phyloP scores from a whole-genome alignment of 2,888 invertebrate genomes.

The Clusia tigrina region DNA sequence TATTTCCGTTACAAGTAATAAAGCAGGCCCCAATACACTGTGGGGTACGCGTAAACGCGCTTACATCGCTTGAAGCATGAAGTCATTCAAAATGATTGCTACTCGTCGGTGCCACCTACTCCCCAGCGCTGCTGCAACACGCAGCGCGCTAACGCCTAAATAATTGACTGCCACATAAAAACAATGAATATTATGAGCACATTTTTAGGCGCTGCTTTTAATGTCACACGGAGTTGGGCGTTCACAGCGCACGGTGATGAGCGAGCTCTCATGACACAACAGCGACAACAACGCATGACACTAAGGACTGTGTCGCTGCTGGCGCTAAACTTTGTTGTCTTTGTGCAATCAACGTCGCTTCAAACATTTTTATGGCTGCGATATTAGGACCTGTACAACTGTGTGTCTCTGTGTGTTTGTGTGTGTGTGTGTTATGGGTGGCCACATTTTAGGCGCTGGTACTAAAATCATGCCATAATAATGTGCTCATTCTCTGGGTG shows the following conservation, averaged over 20 bases:
- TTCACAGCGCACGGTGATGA: neutral
- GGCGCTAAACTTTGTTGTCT: neutral
- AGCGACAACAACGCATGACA: neutral
- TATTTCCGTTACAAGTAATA: too few relatives aligned
- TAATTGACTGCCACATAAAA: too few relatives aligned
- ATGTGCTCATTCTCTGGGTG: conserved; percentile 25
- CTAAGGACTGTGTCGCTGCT: neutral
- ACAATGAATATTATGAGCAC: too few relatives aligned
- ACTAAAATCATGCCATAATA: conserved; percentile 36
- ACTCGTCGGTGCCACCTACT: too few relatives aligned
- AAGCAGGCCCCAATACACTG: too few relatives aligned
- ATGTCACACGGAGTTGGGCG: neutral
- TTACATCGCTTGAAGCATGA: too few relatives aligned
- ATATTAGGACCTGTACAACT: neutral
- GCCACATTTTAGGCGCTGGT: conserved; percentile 19
- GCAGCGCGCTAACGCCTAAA: neutral
- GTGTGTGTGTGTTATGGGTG: neutral
- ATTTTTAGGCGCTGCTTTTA: conserved; percentile 2
- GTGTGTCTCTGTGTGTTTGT: too few relatives aligned
- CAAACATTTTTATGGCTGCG: neutral
- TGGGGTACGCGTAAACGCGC: too few relatives aligned
- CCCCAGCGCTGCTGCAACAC: too few relatives aligned
- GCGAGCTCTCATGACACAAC: neutral
- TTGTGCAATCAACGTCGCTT: neutral
- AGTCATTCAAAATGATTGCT: too few relatives aligned